phyloP scores from a whole-genome alignment of 2,113 vertebrate genomes.

The Engystomops pustulosus region DNA sequence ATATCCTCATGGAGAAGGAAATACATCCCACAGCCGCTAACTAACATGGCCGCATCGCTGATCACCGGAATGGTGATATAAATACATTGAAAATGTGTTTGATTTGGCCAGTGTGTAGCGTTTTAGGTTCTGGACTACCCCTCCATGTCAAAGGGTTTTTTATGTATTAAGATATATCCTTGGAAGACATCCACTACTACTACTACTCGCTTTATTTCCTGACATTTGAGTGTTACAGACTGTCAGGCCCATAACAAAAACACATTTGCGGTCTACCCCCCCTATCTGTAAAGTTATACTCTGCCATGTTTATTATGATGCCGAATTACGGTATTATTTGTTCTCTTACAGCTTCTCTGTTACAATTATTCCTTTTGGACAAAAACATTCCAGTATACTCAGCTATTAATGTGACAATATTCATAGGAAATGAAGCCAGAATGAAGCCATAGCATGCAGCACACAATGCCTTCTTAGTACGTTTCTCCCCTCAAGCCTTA shows the following conservation, averaged over 20 bases:
- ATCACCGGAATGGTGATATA: no score
- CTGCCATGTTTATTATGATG: not conserved
- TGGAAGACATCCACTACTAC: not conserved
- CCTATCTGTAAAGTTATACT: not conserved
- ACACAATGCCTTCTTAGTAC: conserved; percentile 12
- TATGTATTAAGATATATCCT: no score
- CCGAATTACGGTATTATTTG: not conserved
- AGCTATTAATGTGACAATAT: not conserved
- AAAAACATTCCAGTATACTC: not conserved
- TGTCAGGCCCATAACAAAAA: not conserved
- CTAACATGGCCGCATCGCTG: no score
- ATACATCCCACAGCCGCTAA: no score
- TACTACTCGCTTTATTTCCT: not conserved
- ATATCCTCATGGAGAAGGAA: no score
- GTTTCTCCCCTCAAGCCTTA: conserved; percentile 32
- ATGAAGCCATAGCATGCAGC: not conserved
- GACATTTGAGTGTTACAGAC: not conserved
- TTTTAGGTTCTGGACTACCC: no score
- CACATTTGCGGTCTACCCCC: not conserved
- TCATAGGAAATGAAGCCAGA: not conserved
- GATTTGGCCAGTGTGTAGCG: no score
- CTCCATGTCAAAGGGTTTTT: no score
- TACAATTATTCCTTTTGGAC: not conserved
- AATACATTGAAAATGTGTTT: no score
- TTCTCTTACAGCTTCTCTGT: conserved; percentile 27